Evolutionary conservation across 92 coral and sea anemone species (phyloP), one percentile per base, ranked within the genome.

Genomic region (Phenganax stokvisi): DNA sequence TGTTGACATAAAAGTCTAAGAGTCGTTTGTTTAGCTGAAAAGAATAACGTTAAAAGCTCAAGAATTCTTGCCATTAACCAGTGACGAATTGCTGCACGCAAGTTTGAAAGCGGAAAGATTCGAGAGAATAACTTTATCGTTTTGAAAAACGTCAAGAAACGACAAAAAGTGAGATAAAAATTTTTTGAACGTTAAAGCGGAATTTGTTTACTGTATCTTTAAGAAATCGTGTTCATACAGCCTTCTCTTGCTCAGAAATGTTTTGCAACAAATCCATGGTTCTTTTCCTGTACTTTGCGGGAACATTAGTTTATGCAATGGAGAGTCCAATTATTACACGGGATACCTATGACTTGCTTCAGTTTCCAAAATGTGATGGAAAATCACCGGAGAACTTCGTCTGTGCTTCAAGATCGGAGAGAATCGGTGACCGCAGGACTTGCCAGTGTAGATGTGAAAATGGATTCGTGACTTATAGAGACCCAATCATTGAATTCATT

Each of bases 321-420:
- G 69, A 76, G 25, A 17, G 0, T 3, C 73, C 82, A 10, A 63
- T 78, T 13, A 78, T 78, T 4, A 78, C 82, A 25, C 72, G 82
- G 25, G 82, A 64, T 51, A 78, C 71, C 2, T 78, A 78, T 37
- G 82, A 78, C 20, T n/a, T 78, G 47, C 17, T 78, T 7, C 82
- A 44, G 51, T 78, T 57, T 53, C 73, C 82, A 20, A 78, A 78
- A 12, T 78, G 82, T 55, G 29, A 20, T 13, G 73, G 82, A 51
- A n/a, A 78, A 37, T 37, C 15, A 0, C 29, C 15, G 7, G 44
- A 52, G 29, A 47, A 27, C 7, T 78, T 78, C 0, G 2, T 0
- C 0, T 78, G 82, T 53, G 44, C 5, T 63, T 9, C 13, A 15
- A 64, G 12, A 8, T 6, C 62, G 10, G 28, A 10, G 31, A 15